Evolutionary conservation across 2,888 invertebrate genomes (phyloP), one percentile per base, ranked within the genome.

Genomic region (Orchesella flavescens): DNA sequence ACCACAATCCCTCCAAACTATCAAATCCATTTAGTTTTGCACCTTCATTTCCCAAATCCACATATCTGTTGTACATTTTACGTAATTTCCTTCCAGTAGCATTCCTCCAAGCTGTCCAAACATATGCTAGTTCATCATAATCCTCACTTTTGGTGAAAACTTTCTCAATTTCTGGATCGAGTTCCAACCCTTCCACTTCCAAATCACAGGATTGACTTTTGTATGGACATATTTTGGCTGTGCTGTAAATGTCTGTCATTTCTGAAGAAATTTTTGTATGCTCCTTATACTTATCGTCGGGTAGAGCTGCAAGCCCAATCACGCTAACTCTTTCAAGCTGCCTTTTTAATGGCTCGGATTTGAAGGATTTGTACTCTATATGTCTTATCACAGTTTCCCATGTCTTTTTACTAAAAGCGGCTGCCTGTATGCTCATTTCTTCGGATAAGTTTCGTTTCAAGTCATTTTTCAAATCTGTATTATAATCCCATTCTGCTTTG

Each of bases 71-170:
- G 89, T 94, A 97, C 85, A 94, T 92, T 82, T 94, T 93, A 89
- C 93, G 93, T 90, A 96, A 91, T 24, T 93, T 93, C 0, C 94
- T 94, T 0, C 96, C 96, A 0, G 94, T 93, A 80, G 93, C 93
- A 83, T 96, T 94, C 85, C 96, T 92, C 93, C 95, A 97, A 77
- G 94, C 93, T 88, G 91, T 92, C 97, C 97, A 97, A 0, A 94
- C 93, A 88, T 95, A 93, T 19, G 93, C 89, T 65, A 96, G 90
- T 89, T 95, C 95, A 23, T 93, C 93, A 86, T 94, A 94, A 87
- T 95, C 93, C 84, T 94, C 92, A 0, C 95, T 95, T 89, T 93
- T 93, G 0, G 93, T 93, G 91, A 95, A 95, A 84, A 96, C 94
- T 83, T 90, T 90, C 2, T 90, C 92, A 57, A 94, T 91, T 88